Percentiles rank a stretch among this genome's conserved stretches.
Conservation (phyloP, 2,797 vertebrate genomes). For the Notolepis coatsorum region DNA sequence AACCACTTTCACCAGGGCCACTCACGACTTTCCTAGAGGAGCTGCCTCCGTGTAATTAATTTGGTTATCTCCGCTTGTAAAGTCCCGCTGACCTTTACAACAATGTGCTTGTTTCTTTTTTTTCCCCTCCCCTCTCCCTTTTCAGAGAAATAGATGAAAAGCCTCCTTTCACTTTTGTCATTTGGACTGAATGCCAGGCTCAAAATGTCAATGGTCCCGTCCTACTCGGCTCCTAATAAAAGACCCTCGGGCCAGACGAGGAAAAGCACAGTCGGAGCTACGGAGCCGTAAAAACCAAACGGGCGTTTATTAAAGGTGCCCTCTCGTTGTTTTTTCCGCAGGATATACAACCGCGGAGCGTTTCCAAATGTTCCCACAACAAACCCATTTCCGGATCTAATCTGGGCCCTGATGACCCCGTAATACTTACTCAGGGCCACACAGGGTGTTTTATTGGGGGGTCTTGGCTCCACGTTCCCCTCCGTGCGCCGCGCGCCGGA, state of each 20-base stretch:
- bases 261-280: constrained; percentile 33
- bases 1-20: constrained; percentile 50
- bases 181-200: constrained; percentile 65
- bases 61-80: constrained; percentile 78
- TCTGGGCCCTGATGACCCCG: constrained; percentile 47
- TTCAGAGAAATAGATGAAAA: constrained; percentile 64
- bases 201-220: constrained; percentile 77
- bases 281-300: constrained; percentile 50
- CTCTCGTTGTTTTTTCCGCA: constrained; percentile 54
- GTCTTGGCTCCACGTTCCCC: constrained; percentile 52
- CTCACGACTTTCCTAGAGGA: constrained; percentile 42
- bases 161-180: constrained; percentile 53
- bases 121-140: constrained; percentile 26
- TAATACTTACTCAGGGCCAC: constrained; percentile 51
- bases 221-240: constrained; percentile 41
- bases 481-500: constrained; percentile 59
- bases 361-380: constrained; percentile 56
- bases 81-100: constrained; percentile 82
- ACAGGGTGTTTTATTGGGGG: constrained; percentile 48
- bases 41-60: constrained; percentile 76
- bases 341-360: background rate
- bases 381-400: constrained; percentile 68
- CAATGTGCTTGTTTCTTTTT: constrained; percentile 65
- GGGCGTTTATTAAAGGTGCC: constrained; percentile 50
- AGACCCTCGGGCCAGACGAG: constrained; percentile 33